phyloP scores from a whole-genome alignment of 1,140 invertebrate genomes.

The Drosophila azteca region DNA sequence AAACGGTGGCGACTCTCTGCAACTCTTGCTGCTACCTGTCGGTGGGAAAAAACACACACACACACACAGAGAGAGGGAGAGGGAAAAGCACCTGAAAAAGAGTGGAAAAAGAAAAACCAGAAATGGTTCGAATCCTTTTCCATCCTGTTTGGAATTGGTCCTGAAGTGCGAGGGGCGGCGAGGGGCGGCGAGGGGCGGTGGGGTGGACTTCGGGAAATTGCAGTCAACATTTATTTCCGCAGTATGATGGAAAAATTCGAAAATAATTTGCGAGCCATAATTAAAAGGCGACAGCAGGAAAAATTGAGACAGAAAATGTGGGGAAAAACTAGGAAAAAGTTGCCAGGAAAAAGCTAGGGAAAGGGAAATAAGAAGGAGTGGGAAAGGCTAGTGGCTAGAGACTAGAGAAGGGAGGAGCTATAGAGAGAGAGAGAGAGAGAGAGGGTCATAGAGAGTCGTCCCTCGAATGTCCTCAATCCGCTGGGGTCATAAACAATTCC shows the following conservation, averaged over 20 bases:
- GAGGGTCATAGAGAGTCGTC: constrained; percentile 22
- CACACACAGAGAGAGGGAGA: constrained; percentile 30
- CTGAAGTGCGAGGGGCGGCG: constrained; percentile 1
- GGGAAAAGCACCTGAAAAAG: constrained; percentile 22
- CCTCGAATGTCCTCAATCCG: constrained; percentile 44
- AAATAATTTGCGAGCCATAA: constrained; percentile 80
- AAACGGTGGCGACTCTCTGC: constrained; percentile 48
- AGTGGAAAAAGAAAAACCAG: constrained; percentile 32
- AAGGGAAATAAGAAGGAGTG: background rate
- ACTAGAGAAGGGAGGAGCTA: constrained; percentile 14
- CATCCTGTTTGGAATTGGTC: constrained; percentile 67
- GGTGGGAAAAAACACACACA: constrained; percentile 40
- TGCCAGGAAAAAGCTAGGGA: constrained; percentile 18
- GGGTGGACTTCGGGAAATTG: constrained; percentile 57
- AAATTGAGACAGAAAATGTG: constrained; percentile 34
- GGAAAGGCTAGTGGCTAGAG: no score
- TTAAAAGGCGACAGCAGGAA: constrained; percentile 71
- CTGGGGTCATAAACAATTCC: constrained; percentile 75
- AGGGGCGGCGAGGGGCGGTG: background rate
- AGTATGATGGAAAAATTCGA: constrained; percentile 80
- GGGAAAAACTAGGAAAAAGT: constrained; percentile 48
- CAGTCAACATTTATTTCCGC: constrained; percentile 80
- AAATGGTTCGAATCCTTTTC: constrained; percentile 77
- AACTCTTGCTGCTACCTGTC: constrained; percentile 52
- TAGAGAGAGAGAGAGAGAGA: background rate